Percentiles rank a stretch among this genome's conserved stretches.
These are phyloP conservation scores for Grammomys dolichurus DNA, from an alignment of 2,113 vertebrate species.

Conservation along the genomic window DNA sequence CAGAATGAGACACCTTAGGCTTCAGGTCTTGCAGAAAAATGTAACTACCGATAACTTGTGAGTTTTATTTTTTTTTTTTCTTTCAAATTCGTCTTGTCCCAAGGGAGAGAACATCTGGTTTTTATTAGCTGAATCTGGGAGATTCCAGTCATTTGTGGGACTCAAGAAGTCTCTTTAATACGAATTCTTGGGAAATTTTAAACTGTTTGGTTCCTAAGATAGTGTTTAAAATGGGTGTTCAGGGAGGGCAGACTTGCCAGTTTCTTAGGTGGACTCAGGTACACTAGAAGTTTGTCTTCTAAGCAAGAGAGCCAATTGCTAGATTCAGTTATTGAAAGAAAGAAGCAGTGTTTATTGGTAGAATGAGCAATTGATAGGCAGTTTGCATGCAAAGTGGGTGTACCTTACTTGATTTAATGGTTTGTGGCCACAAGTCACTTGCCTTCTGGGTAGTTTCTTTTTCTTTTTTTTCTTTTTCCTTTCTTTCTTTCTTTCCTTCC, in stretches of 20 bases:
- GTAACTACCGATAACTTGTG: slow-evolving; percentile 11
- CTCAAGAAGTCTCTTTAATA: slow-evolving; percentile 66
- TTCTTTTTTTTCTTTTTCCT: no score
- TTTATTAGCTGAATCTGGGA: slow-evolving; percentile 36
- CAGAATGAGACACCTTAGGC: slow-evolving; percentile 15
- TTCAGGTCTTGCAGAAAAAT: not conserved
- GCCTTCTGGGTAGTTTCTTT: slow-evolving; percentile 58
- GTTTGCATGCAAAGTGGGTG: slow-evolving; percentile 70
- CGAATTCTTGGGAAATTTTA: slow-evolving; percentile 43
- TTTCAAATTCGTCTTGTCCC: slow-evolving; percentile 54
- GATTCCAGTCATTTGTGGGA: slow-evolving; percentile 53
- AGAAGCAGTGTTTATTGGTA: slow-evolving; percentile 79
- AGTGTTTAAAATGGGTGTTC: slow-evolving; percentile 34
- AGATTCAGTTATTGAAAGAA: slow-evolving; percentile 72
- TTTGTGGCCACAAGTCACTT: slow-evolving; percentile 67
- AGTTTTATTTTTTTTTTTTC: slow-evolving; percentile 48
- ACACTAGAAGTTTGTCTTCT: slow-evolving; percentile 21
- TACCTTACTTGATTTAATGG: slow-evolving; percentile 64
- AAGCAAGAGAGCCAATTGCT: slow-evolving; percentile 66
- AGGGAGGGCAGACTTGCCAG: not conserved
- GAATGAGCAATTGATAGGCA: slow-evolving; percentile 71
- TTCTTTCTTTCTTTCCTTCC: no score
- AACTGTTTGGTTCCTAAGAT: not conserved
- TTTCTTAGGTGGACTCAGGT: slow-evolving; percentile 44
- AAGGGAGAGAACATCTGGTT: slow-evolving; percentile 32